Evolutionary conservation across 1,140 invertebrate genomes (phyloP).

Genomic region (Drosophila novamexicana): DNA sequence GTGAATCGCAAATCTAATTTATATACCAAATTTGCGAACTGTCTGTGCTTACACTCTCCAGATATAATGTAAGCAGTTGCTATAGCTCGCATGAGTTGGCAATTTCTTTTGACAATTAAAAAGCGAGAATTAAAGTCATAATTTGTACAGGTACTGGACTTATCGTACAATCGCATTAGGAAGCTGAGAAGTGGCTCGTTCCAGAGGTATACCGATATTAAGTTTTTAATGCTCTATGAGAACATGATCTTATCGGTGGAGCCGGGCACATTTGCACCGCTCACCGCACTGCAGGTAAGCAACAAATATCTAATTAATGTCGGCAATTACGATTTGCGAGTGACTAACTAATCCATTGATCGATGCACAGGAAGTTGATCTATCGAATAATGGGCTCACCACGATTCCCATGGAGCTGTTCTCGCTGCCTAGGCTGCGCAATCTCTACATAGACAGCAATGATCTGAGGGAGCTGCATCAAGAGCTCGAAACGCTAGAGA

Average conservation of each 20-base stretch:
- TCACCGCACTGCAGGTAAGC: constrained; percentile 84
- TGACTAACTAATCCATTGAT: constrained; percentile 34
- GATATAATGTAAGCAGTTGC: not conserved
- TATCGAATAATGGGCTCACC: constrained; percentile 86
- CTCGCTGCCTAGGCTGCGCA: constrained; percentile 86
- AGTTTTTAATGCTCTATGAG: constrained; percentile 87
- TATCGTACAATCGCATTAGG: constrained; percentile 87
- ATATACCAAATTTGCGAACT: not conserved
- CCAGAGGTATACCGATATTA: constrained; percentile 85
- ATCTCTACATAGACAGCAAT: constrained; percentile 87
- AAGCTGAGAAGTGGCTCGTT: constrained; percentile 86
- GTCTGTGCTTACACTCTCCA: not conserved
- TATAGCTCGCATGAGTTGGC: constrained; percentile 1
- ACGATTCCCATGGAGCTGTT: constrained; percentile 86
- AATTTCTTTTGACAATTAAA: constrained; percentile 1
- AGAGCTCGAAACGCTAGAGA: constrained; percentile 79
- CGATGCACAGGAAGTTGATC: constrained; percentile 85
- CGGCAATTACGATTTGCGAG: constrained; percentile 50
- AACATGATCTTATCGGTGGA: constrained; percentile 87
- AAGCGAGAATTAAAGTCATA: not conserved
- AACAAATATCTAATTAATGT: constrained; percentile 20
- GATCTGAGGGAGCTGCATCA: constrained; percentile 84
- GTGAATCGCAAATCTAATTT: not conserved
- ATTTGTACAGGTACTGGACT: constrained; percentile 87
- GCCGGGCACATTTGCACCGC: constrained; percentile 85